Conservation (phyloP, 2,888 invertebrate genomes). For the Deilephila porcellus region DNA sequence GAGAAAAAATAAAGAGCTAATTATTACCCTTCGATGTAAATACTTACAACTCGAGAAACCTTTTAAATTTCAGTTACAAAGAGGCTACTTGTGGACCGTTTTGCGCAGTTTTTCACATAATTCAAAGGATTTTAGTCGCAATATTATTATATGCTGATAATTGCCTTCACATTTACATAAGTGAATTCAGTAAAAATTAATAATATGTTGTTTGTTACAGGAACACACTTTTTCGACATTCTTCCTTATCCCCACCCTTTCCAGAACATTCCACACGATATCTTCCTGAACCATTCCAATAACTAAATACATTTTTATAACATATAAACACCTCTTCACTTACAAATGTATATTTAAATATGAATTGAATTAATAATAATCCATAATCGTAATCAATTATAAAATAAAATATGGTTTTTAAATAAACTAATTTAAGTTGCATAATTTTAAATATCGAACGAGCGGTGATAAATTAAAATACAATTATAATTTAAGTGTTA, state of each 20-base stretch:
- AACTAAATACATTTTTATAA: not conserved
- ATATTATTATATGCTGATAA: too few relatives aligned
- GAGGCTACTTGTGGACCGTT: too few relatives aligned
- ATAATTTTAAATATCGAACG: conserved; percentile 16
- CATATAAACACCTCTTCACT: not conserved
- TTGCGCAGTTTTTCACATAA: too few relatives aligned
- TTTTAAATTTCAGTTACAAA: too few relatives aligned
- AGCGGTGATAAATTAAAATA: conserved; percentile 4
- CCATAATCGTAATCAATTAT: conserved; percentile 2
- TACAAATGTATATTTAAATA: not conserved
- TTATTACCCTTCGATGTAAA: too few relatives aligned
- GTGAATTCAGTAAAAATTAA: not conserved
- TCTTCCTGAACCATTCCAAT: conserved; percentile 21
- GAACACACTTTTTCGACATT: not conserved
- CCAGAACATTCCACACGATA: conserved; percentile 18
- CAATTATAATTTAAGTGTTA: conserved; percentile 14
- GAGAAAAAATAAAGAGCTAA: too few relatives aligned
- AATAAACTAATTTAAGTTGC: not conserved
- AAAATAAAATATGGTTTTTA: not conserved
- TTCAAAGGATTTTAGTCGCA: too few relatives aligned
- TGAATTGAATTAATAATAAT: conserved; percentile 1
- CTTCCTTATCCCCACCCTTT: conserved; percentile 7
- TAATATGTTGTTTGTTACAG: conserved; percentile 10
- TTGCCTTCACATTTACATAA: too few relatives aligned
- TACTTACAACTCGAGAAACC: too few relatives aligned